Evolutionary conservation across 2,797 vertebrate species (phyloP), one percentile per base, ranked within the genome.

Genomic region (Atherinosoma microstoma): DNA sequence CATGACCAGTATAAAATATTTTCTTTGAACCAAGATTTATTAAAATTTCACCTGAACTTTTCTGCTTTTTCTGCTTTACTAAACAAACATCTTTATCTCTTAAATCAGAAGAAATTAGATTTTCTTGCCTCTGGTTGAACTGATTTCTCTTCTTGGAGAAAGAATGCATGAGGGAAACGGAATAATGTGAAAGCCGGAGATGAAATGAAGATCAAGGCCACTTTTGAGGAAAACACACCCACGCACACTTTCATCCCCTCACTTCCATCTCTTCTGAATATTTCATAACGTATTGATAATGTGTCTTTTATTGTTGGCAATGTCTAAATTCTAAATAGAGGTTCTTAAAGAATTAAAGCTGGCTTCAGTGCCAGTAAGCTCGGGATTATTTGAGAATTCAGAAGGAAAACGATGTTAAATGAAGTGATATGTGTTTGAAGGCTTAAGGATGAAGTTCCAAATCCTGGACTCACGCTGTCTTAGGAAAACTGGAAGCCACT

Each of bases 251-350:
- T 20, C 40, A 24, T 11, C 6, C 32, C 2, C n/a, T 49, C 34
- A 1, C 61, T 67, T 82, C 63, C 45, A 42, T 67, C 49, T 79
- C 62, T 59, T 70, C 69, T 90, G 73, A 85, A 93, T 88, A 75
- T 82, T 89, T 90, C 24, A 87, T 87, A 56, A 85, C 1, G n/a
- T 84, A 86, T 92, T 77, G 79, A 84, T 87, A 65, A 51, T 53
- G 22, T 53, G 22, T 6, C 64, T 72, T 70, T 70, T 40, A 60
- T 65, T 29, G 32, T 53, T 61, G 16, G 53, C 47, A 51, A 27
- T 3, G 8, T 38, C 53, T 69, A 58, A 60, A 67, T 58, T 51
- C 59, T 34, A 47, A 65, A 58, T 24, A 3, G 16, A 60, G 47
- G 61, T 70, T 70, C 6, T 65, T 58, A 38, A 67, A 6, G 20